Percentiles rank a stretch among this genome's conserved stretches.
phyloP scores from a whole-genome alignment of 1,140 invertebrate species.

The Aphidius ervi region DNA sequence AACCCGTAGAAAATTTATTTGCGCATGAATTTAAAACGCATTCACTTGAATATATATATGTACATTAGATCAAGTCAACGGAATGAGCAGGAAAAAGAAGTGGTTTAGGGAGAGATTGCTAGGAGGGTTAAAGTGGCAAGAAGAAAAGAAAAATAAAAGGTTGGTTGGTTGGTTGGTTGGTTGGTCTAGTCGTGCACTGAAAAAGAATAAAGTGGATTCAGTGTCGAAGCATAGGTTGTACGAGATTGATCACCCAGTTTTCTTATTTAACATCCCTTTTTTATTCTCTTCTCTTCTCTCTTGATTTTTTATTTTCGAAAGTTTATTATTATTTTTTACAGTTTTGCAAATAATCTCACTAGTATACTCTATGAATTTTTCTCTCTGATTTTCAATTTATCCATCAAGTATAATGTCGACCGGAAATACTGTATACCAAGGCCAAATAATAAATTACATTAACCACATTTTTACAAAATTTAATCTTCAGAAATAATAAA shows the following conservation, averaged over 20 bases:
- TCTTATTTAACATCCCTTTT: slow-evolving; percentile 33
- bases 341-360: background rate
- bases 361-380: slow-evolving; percentile 32
- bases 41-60: slow-evolving; percentile 20
- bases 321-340: background rate
- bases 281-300: slow-evolving; percentile 4
- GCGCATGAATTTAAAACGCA: slow-evolving; percentile 37
- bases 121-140: slow-evolving; percentile 3
- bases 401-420: slow-evolving; percentile 19
- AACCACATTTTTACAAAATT: no score
- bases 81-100: slow-evolving; percentile 1
- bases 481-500: no score
- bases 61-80: slow-evolving; percentile 21
- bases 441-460: no score
- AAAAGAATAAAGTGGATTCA: slow-evolving; percentile 25
- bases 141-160: background rate
- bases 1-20: slow-evolving; percentile 44
- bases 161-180: background rate
- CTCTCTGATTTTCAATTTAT: slow-evolving; percentile 38
- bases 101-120: slow-evolving; percentile 11
- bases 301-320: background rate
- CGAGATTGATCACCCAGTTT: slow-evolving; percentile 40
- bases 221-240: slow-evolving; percentile 34
- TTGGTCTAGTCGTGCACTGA: background rate
- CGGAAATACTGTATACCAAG: slow-evolving; percentile 14